A percentile compares a stretch with the other conserved stretches of the same genome.
Evolutionary conservation across 2,113 vertebrate genomes (phyloP).

Genomic region (Ochotona curzoniae): DNA sequence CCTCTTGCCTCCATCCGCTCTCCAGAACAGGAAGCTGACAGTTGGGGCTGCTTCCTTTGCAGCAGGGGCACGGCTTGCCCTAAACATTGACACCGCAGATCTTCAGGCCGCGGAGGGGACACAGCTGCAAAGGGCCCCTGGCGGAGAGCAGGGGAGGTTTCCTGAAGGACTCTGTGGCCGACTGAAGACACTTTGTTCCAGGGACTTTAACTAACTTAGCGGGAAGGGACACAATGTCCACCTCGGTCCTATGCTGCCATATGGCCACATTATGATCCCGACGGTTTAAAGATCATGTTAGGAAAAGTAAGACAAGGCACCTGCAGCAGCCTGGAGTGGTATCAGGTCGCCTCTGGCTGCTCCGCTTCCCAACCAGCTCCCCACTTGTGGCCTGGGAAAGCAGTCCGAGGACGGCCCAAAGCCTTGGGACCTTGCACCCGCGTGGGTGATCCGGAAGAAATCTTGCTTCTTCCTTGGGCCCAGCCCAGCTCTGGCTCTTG

Average conservation of each 20-base stretch:
- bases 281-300: no score
- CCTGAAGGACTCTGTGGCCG: not conserved
- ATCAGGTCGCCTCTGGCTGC: no score
- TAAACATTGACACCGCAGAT: not conserved
- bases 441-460: no score
- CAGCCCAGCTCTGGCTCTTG: no score
- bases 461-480: no score
- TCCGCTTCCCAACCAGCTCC: no score
- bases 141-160: not conserved
- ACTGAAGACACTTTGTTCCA: not conserved
- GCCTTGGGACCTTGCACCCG: no score
- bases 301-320: no score
- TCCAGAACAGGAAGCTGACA: slow-evolving; percentile 12
- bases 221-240: not conserved
- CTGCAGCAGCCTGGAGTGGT: no score
- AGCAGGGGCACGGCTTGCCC: not conserved
- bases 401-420: no score
- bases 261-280: no score
- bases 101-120: not conserved
- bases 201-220: not conserved
- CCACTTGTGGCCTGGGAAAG: no score
- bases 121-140: not conserved
- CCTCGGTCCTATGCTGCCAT: not conserved
- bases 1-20: not conserved
- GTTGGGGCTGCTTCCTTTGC: slow-evolving; percentile 35